phyloP scores from a whole-genome alignment of 2,113 vertebrate genomes.

The Trogon melanurus region DNA sequence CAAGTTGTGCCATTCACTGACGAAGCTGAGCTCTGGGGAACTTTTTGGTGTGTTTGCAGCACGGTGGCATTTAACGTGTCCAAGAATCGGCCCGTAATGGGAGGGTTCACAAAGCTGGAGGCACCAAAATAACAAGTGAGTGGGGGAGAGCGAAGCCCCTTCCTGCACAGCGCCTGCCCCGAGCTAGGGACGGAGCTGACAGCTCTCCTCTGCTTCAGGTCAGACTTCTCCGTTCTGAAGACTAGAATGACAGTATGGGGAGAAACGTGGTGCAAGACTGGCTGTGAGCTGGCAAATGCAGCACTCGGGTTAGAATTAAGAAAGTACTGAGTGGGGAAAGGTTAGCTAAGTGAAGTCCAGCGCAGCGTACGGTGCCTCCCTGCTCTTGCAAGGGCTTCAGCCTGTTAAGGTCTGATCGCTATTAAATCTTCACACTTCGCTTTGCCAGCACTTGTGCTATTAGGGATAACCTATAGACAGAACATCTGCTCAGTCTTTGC shows the following conservation, averaged over 20 bases:
- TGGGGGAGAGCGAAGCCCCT: background rate
- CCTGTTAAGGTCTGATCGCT: rapidly evolving
- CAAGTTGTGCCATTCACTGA: constrained; percentile 3
- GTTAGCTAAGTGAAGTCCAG: background rate
- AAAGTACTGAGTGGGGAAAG: rapidly evolving
- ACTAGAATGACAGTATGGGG: rapidly evolving
- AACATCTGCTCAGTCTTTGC: rapidly evolving
- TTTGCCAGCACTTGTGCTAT: rapidly evolving
- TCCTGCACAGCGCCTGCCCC: rapidly evolving
- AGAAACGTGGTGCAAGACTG: rapidly evolving
- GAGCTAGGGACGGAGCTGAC: background rate
- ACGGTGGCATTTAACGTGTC: background rate
- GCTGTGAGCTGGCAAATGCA: background rate
- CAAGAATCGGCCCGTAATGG: rapidly evolving
- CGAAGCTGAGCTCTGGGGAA: background rate
- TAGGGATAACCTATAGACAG: background rate
- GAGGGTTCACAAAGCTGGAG: background rate
- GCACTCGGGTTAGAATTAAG: background rate
- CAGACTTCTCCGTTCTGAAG: background rate
- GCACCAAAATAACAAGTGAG: background rate
- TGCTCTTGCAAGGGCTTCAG: background rate
- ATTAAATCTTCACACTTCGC: rapidly evolving
- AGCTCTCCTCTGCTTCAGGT: background rate
- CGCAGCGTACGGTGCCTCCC: rapidly evolving
- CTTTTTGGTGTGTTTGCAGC: rapidly evolving